Conservation (phyloP, 2,113 vertebrate species). For the Lophotis ruficrista region DNA sequence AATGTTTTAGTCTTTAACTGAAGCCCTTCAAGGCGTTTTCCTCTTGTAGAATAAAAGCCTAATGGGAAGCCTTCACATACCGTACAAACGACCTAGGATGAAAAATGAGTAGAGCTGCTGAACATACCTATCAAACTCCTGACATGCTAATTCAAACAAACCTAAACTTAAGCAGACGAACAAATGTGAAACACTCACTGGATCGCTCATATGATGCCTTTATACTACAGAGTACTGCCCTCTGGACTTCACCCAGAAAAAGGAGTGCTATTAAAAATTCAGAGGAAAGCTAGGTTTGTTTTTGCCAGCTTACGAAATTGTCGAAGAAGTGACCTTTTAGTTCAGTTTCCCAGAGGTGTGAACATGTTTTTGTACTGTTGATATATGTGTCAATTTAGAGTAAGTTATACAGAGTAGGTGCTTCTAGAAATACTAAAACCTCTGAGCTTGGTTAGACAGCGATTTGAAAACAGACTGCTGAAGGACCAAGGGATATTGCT, state of each 20-base stretch:
- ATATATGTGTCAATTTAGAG: background rate
- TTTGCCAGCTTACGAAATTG: slow-evolving; percentile 9
- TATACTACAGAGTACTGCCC: background rate
- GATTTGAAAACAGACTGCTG: background rate
- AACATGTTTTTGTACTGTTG: background rate
- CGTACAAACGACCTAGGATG: background rate
- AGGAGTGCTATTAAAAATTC: background rate
- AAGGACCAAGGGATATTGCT: background rate
- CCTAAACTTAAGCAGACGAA: background rate
- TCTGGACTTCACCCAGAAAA: background rate
- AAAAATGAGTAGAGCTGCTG: background rate
- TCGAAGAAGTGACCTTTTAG: slow-evolving; percentile 31
- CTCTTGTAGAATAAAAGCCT: background rate
- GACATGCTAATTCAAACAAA: background rate
- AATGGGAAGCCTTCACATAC: background rate
- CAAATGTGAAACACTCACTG: background rate
- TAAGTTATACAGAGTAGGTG: background rate
- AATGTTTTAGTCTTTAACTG: background rate
- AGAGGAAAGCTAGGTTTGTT: background rate
- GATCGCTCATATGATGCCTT: background rate
- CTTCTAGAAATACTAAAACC: slow-evolving; percentile 19
- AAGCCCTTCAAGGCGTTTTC: background rate
- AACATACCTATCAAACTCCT: background rate
- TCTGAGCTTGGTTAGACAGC: background rate
- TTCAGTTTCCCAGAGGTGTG: slow-evolving; percentile 2